A percentile compares a stretch with the other conserved stretches of the same genome.
phyloP scores from a whole-genome alignment of 2,797 vertebrate species.

The Notolepis coatsorum region DNA sequence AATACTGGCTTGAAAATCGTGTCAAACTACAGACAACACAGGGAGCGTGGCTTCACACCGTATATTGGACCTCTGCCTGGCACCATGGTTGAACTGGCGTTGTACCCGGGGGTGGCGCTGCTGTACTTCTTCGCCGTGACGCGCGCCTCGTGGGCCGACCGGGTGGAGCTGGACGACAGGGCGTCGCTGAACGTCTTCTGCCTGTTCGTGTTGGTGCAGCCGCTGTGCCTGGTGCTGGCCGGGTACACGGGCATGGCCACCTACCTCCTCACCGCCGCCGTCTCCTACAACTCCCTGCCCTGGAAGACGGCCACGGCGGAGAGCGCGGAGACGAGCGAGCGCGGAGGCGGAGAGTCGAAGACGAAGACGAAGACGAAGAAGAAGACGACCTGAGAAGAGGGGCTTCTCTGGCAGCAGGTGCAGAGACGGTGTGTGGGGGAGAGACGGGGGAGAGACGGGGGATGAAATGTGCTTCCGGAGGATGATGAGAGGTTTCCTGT shows the following conservation, averaged over 20 bases:
- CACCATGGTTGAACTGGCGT: conserved; percentile 76
- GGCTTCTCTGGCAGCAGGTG: not conserved
- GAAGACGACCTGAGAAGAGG: conserved; percentile 61
- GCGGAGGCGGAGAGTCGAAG: conserved; percentile 15
- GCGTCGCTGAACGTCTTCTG: conserved; percentile 86
- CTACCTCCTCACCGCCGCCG: conserved; percentile 75
- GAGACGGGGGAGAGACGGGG: not conserved
- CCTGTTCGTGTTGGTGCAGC: conserved; percentile 83
- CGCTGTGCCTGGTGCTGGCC: conserved; percentile 79
- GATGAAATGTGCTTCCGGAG: not conserved
- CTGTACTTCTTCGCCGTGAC: conserved; percentile 83
- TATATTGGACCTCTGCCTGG: not conserved
- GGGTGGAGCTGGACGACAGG: conserved; percentile 75
- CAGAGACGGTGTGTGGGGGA: too few species aligned
- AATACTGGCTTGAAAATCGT: too few species aligned
- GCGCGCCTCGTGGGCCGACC: conserved; percentile 68
- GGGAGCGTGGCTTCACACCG: not conserved
- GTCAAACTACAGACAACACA: too few species aligned
- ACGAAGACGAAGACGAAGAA: conserved; percentile 56
- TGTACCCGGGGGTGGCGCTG: conserved; percentile 82
- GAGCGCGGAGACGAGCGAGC: not conserved
- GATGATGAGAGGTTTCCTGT: not conserved
- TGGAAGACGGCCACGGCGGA: conserved; percentile 58
- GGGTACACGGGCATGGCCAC: conserved; percentile 80
- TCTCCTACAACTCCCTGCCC: conserved; percentile 82